Evolutionary conservation across 2,888 invertebrate species (phyloP).

Genomic region (Sphaerophoria rueppellii): DNA sequence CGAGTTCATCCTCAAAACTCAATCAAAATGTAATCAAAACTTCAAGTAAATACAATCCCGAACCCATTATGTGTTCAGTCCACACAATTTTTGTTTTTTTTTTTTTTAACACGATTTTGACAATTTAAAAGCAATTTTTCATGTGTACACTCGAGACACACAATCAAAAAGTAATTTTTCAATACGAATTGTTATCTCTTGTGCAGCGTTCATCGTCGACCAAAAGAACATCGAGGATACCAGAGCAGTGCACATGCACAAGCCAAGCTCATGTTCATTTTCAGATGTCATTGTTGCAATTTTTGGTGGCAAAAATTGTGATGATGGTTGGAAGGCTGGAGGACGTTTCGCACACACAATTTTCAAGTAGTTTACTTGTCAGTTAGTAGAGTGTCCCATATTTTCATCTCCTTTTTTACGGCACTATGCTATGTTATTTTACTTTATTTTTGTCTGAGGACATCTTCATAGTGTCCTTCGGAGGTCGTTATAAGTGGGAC

Average conservation of each 20-base stretch:
- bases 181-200: slow-evolving; percentile 54
- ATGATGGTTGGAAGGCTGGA: not conserved
- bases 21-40: slow-evolving; percentile 60
- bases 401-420: slow-evolving; percentile 38
- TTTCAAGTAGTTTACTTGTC: not conserved
- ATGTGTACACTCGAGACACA: slow-evolving; percentile 23
- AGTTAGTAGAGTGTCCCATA: slow-evolving; percentile 42
- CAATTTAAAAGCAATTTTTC: slow-evolving; percentile 70
- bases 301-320: not conserved
- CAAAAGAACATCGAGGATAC: no score
- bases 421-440: slow-evolving; percentile 20
- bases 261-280: slow-evolving; percentile 17
- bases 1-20: not conserved
- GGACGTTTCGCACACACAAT: slow-evolving; percentile 26
- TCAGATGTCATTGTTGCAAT: slow-evolving; percentile 34
- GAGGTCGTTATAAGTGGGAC: no score
- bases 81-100: slow-evolving; percentile 5
- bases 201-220: not conserved
- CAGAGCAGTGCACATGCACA: no score
- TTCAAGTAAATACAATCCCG: slow-evolving; percentile 42
- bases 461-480: no score
- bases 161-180: slow-evolving; percentile 71
- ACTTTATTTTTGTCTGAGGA: slow-evolving; percentile 15
- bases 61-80: slow-evolving; percentile 23
- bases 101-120: slow-evolving; percentile 29